A percentile compares a stretch with the other conserved stretches of the same genome.
Conservation (phyloP, 2,888 invertebrate species). For the Rutpela maculata region DNA sequence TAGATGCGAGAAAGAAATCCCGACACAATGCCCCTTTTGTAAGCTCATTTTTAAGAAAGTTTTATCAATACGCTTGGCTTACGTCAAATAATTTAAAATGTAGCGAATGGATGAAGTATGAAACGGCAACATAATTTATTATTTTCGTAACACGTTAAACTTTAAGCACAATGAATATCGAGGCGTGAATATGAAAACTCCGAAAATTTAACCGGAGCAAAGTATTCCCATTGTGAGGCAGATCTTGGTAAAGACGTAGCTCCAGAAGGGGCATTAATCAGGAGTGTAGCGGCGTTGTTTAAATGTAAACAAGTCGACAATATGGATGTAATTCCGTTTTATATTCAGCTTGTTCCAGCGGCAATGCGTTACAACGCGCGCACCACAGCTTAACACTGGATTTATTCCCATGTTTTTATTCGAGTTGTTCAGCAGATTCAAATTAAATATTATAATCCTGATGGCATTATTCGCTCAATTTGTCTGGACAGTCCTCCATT, state of each 20-base stretch:
- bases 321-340: conserved; percentile 56
- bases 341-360: conserved; percentile 48
- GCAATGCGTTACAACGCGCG: conserved; percentile 33
- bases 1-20: no score
- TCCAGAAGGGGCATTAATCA: conserved; percentile 55
- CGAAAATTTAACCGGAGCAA: conserved; percentile 11
- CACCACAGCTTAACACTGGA: conserved; percentile 26
- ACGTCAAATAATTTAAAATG: neutral
- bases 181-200: conserved; percentile 19
- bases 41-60: neutral
- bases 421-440: conserved; percentile 14
- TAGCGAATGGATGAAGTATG: neutral
- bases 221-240: conserved; percentile 8
- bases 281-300: conserved; percentile 49
- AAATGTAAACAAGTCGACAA: conserved; percentile 57
- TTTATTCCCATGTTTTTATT: conserved; percentile 30
- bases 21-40: neutral
- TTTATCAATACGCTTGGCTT: neutral
- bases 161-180: conserved; percentile 6
- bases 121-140: conserved; percentile 15
- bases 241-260: conserved; percentile 42
- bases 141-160: conserved; percentile 15
- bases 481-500: conserved; percentile 1
- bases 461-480: conserved; percentile 22
- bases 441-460: conserved; percentile 36